Conservation (phyloP, 2,797 vertebrate species). For the Jordanella pulchra region DNA sequence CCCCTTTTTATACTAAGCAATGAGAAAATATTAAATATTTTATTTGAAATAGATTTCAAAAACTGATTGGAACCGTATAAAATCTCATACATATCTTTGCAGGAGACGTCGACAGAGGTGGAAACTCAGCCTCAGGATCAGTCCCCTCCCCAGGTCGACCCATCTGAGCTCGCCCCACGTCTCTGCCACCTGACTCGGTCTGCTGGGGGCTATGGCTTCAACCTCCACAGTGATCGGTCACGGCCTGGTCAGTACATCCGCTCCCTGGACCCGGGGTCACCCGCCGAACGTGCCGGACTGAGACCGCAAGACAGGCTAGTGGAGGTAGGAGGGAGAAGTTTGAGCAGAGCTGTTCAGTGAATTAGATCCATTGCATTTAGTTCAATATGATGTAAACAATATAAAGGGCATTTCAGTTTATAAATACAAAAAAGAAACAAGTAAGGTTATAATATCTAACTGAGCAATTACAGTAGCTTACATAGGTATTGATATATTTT, state of each 20-base stretch:
- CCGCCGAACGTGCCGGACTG: constrained; percentile 88
- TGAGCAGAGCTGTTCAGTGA: background rate
- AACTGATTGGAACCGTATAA: background rate
- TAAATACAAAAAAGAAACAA: background rate
- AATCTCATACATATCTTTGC: constrained; percentile 2
- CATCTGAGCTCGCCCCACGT: constrained; percentile 85
- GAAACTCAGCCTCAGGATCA: constrained; percentile 40
- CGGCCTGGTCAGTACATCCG: constrained; percentile 95
- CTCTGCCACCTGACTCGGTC: constrained; percentile 89
- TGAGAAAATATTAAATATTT: background rate
- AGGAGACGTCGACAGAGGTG: constrained; percentile 59
- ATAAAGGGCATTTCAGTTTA: background rate
- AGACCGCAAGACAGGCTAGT: constrained; percentile 91
- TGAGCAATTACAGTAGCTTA: background rate
- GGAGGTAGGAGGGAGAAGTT: constrained; percentile 81
- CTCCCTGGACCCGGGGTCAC: constrained; percentile 88
- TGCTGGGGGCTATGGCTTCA: constrained; percentile 92
- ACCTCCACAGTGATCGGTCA: constrained; percentile 95
- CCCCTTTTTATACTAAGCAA: background rate
- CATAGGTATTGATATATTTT: background rate
- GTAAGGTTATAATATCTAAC: background rate
- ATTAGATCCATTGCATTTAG: background rate
- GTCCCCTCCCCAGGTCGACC: constrained; percentile 49
- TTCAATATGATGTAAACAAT: background rate
- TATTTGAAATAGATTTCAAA: background rate